Percentiles rank a stretch among this genome's conserved stretches.
These are phyloP conservation scores for Dasyurus viverrinus DNA, from an alignment of 2,113 vertebrate species.

Conservation along the genomic window DNA sequence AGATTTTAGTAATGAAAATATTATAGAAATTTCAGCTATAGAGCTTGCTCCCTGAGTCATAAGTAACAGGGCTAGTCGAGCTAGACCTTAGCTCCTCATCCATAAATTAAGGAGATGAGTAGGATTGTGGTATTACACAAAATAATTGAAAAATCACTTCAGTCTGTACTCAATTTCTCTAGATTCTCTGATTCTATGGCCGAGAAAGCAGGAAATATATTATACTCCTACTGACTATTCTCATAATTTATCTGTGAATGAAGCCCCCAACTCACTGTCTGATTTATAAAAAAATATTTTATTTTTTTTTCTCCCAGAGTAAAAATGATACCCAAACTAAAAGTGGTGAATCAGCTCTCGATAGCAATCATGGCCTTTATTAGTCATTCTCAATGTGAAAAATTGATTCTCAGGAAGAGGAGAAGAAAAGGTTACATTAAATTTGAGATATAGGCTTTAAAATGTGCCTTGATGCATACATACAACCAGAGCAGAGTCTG, in stretches of 20 bases:
- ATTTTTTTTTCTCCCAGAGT: neutral
- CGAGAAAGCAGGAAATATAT: neutral
- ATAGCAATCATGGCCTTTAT: slow-evolving; percentile 24
- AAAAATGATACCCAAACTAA: neutral
- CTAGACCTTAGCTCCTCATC: neutral
- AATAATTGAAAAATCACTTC: neutral
- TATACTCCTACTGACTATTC: neutral
- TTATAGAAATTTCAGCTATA: neutral
- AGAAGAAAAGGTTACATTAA: slow-evolving; percentile 40
- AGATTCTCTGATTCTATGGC: neutral
- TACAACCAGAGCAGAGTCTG: slow-evolving; percentile 8
- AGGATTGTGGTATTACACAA: neutral
- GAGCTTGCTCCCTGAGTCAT: neutral
- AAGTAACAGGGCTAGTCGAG: neutral
- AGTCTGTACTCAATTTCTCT: neutral
- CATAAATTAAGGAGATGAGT: neutral
- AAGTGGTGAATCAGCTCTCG: slow-evolving; percentile 29
- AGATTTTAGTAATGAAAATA: neutral
- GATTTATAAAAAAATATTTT: neutral
- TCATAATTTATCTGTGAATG: neutral
- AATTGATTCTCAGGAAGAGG: slow-evolving; percentile 44
- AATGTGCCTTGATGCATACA: slow-evolving; percentile 41
- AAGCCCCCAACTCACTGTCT: neutral
- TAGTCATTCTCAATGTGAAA: slow-evolving; percentile 35
- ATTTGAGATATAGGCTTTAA: slow-evolving; percentile 55